Base-by-base conservation (phyloP, 2,888 invertebrate genomes). In the Spisula subtruncata region DNA sequence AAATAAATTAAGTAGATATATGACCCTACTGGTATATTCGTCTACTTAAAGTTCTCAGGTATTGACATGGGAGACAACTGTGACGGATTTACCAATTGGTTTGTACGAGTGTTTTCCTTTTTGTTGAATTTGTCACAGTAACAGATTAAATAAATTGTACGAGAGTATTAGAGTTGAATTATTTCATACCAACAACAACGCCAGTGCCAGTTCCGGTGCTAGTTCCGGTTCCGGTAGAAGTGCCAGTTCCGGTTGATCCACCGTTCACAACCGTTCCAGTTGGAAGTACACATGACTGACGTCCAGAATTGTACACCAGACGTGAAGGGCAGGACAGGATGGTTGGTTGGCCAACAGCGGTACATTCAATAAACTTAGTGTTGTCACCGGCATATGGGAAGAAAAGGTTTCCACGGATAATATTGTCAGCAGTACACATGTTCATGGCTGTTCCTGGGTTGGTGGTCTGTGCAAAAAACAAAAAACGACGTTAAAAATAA, bases 311-410 rank as follows among this genome's bases (percentile, higher is more conserved):
- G 86, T 91, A 94, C 66, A 92, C 84, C 20, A 93, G 88, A 16
- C 91, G 87, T 2, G 87, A 85, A 1, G 94, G 94, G 84, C 94
- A 94, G 18, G 89, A 80, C 41, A 94, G 88, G 5, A 92, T 86
- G 6, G 90, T 86, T 18, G 92, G 92, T 83, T 92, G 88, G 2
- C 92, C 93, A 6, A 88, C 79, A 0, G 71, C 60, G 29, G 90
- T 90, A 79, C 94, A 94, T 87, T 93, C 93, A 35, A 93, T 93
- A 85, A 94, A 94, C 81, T 91, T 92, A 18, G 87, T 90, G 80
- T 87, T 90, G 89, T 94, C 93, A n/a, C 88, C 51, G 20, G 90
- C 90, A 51, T 90, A 91, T 32, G 92, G 86, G 90, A 92, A 93
- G 89, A 87, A 91, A 0, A 92, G 84, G 14, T 87, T 85, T 81